Conservation (phyloP, 2,888 invertebrate genomes). For the Neelides folsomi region DNA sequence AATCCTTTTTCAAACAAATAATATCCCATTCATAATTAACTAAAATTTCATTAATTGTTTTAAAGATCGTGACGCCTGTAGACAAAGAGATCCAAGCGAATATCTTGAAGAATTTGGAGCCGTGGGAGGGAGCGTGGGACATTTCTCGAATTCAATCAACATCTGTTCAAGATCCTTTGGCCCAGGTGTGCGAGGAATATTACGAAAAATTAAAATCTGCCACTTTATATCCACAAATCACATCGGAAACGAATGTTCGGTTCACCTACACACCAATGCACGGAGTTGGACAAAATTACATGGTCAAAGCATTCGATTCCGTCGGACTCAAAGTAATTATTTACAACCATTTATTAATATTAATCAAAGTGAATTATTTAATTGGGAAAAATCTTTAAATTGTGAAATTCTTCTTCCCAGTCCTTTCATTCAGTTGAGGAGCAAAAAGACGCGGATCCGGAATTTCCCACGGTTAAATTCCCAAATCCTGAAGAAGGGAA, state of each 20-base stretch:
- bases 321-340: conserved; percentile 55
- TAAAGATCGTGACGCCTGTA: conserved; percentile 74
- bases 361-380: no score
- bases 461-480: conserved; percentile 91
- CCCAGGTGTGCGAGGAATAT: conserved; percentile 55
- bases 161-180: conserved; percentile 54
- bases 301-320: conserved; percentile 57
- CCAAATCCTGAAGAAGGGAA: conserved; percentile 97
- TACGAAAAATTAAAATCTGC: conserved; percentile 45
- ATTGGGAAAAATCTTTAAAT: not conserved
- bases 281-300: conserved; percentile 77
- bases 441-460: conserved; percentile 82
- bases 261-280: conserved; percentile 95
- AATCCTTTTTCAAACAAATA: no score
- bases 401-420: not conserved
- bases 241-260: conserved; percentile 42
- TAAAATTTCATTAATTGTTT: not conserved
- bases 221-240: conserved; percentile 46
- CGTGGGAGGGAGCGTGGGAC: conserved; percentile 67
- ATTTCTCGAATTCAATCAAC: conserved; percentile 45
- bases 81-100: conserved; percentile 71
- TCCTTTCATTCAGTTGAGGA: conserved; percentile 43
- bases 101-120: conserved; percentile 63
- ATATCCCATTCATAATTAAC: no score
- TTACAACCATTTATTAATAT: not conserved